Percentiles rank a stretch among this genome's conserved stretches.
These are phyloP conservation scores for Dicerorhinus sumatrensis DNA, from an alignment of 2,113 vertebrate species.

Conservation along the genomic window DNA sequence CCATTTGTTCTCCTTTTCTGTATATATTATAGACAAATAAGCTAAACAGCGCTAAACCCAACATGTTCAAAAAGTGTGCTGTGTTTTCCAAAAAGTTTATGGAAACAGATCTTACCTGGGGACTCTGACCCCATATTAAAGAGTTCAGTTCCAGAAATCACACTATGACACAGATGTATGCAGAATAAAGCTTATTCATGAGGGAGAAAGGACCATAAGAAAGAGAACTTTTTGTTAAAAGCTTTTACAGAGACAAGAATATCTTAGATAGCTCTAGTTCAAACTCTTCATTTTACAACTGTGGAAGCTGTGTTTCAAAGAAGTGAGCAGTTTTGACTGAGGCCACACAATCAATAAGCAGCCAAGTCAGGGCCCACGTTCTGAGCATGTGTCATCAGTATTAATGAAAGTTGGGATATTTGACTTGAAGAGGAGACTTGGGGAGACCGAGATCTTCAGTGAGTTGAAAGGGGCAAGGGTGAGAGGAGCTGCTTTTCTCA, in stretches of 20 bases:
- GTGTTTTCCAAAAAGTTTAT: not conserved
- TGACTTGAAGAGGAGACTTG: not conserved
- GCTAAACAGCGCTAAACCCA: not conserved
- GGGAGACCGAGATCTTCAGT: not conserved
- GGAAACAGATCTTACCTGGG: not conserved
- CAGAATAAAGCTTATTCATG: not conserved
- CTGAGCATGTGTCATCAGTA: not conserved
- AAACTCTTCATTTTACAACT: not conserved
- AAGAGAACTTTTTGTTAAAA: not conserved
- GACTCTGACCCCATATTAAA: not conserved
- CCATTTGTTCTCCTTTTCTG: not conserved
- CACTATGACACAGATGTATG: not conserved
- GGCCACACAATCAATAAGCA: too few relatives aligned
- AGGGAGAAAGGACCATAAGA: not conserved
- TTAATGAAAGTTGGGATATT: not conserved
- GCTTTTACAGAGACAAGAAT: not conserved
- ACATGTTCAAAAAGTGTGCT: not conserved
- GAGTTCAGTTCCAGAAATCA: not conserved
- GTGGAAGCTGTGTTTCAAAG: not conserved
- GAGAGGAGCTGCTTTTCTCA: not conserved
- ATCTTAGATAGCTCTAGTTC: not conserved
- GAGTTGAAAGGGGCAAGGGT: not conserved
- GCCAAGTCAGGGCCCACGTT: not conserved
- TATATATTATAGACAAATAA: not conserved
- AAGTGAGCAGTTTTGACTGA: not conserved